These are phyloP conservation scores for Heliconius eleuchia DNA, from an alignment of 1,140 invertebrate species.

Conservation along the genomic window DNA sequence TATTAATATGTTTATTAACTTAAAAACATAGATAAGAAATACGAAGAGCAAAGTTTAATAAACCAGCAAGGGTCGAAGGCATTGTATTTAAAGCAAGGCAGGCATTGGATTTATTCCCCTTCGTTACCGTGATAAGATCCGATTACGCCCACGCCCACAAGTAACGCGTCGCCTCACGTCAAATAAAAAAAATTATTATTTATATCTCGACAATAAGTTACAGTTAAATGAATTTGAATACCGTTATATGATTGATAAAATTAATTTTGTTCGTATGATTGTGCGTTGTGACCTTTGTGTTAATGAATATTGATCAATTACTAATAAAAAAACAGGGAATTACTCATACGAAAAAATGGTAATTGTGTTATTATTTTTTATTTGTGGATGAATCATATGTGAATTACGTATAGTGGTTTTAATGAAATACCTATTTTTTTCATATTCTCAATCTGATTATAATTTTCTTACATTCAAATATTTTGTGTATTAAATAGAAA, in stretches of 20 bases:
- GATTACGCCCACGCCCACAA: neutral
- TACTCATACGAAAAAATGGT: neutral
- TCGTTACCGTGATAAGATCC: neutral
- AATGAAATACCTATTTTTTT: too few species aligned
- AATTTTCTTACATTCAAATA: too few species aligned
- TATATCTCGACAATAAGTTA: neutral
- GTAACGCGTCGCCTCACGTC: neutral
- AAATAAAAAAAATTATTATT: neutral
- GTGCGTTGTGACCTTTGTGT: neutral
- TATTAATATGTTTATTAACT: neutral
- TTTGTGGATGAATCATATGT: neutral
- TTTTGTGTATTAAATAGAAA: too few species aligned
- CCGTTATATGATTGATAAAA: constrained; percentile 21
- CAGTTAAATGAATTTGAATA: neutral
- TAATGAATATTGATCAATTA: neutral
- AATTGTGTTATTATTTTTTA: neutral
- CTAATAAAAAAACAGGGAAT: neutral
- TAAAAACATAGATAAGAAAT: neutral
- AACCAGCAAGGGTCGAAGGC: neutral
- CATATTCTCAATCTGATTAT: too few species aligned
- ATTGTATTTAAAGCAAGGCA: neutral
- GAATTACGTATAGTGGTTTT: too few species aligned
- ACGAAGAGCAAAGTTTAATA: neutral
- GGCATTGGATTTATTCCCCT: constrained; percentile 5
- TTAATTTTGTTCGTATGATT: constrained; percentile 11